These are phyloP conservation scores for Achroia grisella DNA, from an alignment of 1,140 invertebrate genomes.

Conservation along the genomic window DNA sequence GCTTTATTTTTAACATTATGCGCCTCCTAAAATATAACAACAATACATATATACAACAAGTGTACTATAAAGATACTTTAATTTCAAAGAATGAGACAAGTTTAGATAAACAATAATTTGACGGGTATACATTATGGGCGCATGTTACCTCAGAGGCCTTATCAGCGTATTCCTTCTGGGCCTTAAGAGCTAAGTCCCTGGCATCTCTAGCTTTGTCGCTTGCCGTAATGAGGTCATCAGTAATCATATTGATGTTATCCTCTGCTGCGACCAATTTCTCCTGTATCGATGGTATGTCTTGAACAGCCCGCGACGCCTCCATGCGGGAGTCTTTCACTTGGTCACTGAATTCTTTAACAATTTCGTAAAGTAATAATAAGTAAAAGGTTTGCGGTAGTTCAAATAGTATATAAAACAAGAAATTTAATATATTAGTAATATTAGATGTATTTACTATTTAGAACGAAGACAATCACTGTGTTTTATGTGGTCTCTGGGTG, in stretches of 20 bases:
- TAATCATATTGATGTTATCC: conserved; percentile 77
- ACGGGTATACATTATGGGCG: no score
- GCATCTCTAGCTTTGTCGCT: conserved; percentile 86
- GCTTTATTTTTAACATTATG: conserved; percentile 85
- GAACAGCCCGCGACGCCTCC: conserved; percentile 82
- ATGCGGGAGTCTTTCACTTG: conserved; percentile 87
- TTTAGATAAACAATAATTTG: no score
- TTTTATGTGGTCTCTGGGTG: no score
- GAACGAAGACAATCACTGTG: no score
- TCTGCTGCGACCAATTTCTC: conserved; percentile 72
- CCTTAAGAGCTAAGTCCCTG: conserved; percentile 83
- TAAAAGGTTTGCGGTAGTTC: no score
- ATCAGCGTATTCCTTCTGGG: conserved; percentile 81
- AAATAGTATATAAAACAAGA: no score
- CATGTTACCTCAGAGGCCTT: conserved; percentile 83
- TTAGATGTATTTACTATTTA: no score
- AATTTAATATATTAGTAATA: no score
- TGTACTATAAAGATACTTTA: no score
- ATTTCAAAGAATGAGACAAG: no score
- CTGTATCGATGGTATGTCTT: conserved; percentile 84
- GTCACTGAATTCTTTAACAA: conserved; percentile 85
- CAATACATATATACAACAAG: no score
- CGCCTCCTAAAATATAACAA: conserved; percentile 72
- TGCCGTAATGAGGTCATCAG: conserved; percentile 80
- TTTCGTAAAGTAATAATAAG: no score